Evolutionary conservation across 2,113 vertebrate species (phyloP).

Genomic region (Oreocharis arfaki): DNA sequence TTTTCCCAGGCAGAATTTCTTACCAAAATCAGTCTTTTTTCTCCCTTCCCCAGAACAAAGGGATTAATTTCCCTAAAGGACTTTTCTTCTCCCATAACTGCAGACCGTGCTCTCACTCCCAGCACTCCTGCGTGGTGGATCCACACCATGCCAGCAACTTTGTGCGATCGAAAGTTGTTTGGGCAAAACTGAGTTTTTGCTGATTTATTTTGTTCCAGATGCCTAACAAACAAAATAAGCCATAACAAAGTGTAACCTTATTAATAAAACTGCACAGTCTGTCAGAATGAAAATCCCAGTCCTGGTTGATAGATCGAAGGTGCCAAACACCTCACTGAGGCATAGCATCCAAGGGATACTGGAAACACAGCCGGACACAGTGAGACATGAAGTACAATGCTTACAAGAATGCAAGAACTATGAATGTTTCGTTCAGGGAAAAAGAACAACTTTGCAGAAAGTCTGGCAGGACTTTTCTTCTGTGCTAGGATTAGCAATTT

Average conservation of each 20-base stretch:
- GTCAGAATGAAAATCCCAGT: neutral
- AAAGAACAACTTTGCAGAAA: neutral
- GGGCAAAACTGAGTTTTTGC: neutral
- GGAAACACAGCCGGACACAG: neutral
- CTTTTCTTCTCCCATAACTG: neutral
- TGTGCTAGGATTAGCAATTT: neutral
- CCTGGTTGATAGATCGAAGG: neutral
- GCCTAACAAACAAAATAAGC: slow-evolving; percentile 9
- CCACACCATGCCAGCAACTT: neutral
- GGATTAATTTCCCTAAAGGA: neutral
- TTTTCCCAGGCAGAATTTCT: neutral
- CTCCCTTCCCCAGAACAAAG: neutral
- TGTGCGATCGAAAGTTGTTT: accelerated
- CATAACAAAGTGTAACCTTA: neutral
- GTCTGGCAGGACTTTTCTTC: neutral
- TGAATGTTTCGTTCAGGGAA: neutral
- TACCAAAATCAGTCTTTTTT: neutral
- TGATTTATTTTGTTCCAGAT: slow-evolving; percentile 1
- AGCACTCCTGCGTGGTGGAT: neutral
- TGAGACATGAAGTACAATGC: neutral
- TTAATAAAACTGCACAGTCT: neutral
- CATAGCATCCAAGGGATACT: neutral
- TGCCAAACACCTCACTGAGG: neutral
- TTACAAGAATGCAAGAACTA: neutral
- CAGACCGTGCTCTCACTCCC: neutral